These are phyloP conservation scores for Threskiornis aethiopicus DNA, from an alignment of 2,797 vertebrate species.

Conservation along the genomic window DNA sequence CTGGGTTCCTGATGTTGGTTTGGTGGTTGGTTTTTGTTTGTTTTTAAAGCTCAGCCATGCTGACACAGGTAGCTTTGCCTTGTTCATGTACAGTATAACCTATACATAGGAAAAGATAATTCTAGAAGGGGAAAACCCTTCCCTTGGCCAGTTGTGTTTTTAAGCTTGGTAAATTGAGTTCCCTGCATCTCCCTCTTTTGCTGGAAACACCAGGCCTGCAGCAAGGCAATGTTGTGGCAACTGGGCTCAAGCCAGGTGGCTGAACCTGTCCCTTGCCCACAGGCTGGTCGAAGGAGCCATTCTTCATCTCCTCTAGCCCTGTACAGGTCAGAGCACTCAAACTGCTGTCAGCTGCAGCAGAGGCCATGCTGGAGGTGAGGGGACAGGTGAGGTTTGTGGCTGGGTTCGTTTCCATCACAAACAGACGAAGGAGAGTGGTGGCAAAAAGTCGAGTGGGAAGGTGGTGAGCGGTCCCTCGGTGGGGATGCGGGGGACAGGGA, in stretches of 20 bases:
- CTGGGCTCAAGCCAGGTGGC: fast-evolving
- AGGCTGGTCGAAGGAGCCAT: fast-evolving
- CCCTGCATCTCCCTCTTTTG: neutral
- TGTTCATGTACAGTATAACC: neutral
- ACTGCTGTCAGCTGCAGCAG: neutral
- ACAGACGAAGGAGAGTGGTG: neutral
- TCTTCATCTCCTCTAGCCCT: neutral
- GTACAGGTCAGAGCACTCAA: neutral
- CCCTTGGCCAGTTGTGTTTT: neutral
- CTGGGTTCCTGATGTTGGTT: neutral
- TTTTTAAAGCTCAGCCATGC: neutral
- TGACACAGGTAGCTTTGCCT: neutral
- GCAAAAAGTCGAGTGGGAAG: neutral
- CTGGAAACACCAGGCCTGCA: neutral
- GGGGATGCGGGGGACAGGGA: neutral
- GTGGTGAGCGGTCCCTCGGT: neutral
- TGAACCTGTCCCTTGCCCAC: neutral
- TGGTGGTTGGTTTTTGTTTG: neutral
- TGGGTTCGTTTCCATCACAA: neutral
- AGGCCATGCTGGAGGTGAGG: neutral
- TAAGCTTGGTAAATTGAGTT: neutral
- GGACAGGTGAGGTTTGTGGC: neutral
- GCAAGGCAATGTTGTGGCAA: neutral
- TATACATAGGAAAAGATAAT: neutral
- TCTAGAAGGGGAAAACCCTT: neutral